Conservation (phyloP, 2,113 vertebrate species). For the Cepphus grylle region DNA sequence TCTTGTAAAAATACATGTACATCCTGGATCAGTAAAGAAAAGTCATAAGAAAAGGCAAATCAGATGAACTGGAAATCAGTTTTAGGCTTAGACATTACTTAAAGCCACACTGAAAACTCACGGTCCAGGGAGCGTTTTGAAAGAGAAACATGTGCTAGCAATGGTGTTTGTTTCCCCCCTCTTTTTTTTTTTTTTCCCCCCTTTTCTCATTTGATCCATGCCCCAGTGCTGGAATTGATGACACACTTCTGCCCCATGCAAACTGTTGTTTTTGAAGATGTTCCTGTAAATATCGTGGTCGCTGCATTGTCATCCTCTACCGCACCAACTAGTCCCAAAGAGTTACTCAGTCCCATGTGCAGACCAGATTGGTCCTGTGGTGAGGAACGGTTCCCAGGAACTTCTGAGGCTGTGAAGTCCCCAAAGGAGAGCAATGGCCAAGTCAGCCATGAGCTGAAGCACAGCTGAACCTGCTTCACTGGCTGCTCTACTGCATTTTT, state of each 20-base stretch:
- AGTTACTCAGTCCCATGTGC: neutral
- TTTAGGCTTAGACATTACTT: neutral
- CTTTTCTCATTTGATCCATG: neutral
- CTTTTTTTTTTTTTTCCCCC: too few relatives aligned
- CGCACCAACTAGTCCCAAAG: rapidly evolving
- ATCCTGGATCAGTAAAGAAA: neutral
- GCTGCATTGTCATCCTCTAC: neutral
- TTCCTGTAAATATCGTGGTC: neutral
- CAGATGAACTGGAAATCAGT: neutral
- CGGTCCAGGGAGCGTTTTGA: neutral
- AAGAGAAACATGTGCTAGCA: neutral
- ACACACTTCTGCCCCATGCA: neutral
- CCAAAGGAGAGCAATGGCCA: neutral
- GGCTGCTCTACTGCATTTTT: rapidly evolving
- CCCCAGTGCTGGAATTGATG: neutral
- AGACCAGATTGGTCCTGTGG: neutral
- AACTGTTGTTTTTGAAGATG: neutral
- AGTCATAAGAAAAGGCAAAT: neutral
- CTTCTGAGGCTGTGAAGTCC: neutral
- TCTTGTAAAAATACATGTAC: neutral
- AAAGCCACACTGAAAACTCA: neutral
- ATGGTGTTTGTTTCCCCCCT: neutral
- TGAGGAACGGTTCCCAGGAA: neutral
- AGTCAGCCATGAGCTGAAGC: neutral
- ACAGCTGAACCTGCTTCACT: neutral